A percentile compares a stretch with the other conserved stretches of the same genome.
These are phyloP conservation scores for Habrosyne pyritoides DNA, from an alignment of 2,888 invertebrate genomes.

Conservation along the genomic window DNA sequence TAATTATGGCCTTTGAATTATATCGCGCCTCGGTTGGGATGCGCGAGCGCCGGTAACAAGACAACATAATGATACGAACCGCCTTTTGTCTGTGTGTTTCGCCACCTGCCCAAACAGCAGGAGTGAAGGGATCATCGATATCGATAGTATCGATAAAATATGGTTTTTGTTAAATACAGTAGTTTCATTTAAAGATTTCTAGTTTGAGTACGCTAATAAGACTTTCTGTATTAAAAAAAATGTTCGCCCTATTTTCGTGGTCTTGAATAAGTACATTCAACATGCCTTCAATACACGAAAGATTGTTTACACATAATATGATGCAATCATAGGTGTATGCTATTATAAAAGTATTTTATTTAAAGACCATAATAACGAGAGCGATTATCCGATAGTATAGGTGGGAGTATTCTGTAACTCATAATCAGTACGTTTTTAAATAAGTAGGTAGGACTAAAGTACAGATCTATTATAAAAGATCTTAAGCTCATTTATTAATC, in stretches of 20 bases:
- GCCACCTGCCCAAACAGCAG: conserved; percentile 80
- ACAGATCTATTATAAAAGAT: conserved; percentile 4
- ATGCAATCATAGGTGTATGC: not conserved
- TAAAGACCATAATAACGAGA: conserved; percentile 4
- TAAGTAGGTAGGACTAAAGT: not conserved
- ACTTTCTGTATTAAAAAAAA: too few relatives aligned
- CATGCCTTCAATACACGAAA: not conserved
- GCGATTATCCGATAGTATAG: not conserved
- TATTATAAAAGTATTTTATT: conserved; percentile 8
- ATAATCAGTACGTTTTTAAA: conserved; percentile 8
- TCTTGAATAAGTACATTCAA: not conserved
- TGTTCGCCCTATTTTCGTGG: not conserved
- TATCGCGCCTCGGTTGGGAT: conserved; percentile 64
- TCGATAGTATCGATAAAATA: conserved; percentile 37
- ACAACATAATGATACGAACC: conserved; percentile 80
- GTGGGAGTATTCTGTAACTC: conserved; percentile 6
- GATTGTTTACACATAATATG: not conserved
- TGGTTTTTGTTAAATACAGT: not conserved
- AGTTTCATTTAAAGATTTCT: too few relatives aligned
- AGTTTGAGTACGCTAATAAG: too few relatives aligned
- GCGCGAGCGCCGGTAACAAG: conserved; percentile 79
- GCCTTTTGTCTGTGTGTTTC: conserved; percentile 79
- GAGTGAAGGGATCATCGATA: conserved; percentile 46
- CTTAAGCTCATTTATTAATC: conserved; percentile 7
- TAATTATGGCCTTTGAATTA: conserved; percentile 74